Base-by-base conservation (phyloP, 2,888 invertebrate species). In the Patella ulyssiponensis region DNA sequence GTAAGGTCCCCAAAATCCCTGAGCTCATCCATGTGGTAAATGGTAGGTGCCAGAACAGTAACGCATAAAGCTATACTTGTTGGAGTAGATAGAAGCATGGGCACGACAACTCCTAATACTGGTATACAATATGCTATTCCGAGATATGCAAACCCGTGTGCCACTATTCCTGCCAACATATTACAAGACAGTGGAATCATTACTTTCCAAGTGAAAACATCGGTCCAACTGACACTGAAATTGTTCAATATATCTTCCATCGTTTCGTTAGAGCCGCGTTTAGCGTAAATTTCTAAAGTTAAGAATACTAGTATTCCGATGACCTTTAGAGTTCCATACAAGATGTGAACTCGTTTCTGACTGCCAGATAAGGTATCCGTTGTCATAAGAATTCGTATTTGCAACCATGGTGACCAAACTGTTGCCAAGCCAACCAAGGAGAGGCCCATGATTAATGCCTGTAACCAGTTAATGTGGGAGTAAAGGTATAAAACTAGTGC, bases 351-450 rank as follows among this genome's bases (percentile, higher is more conserved):
- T 27, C 83, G 78, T 76, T 81, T 79, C 7, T 83, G 81, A 27
- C 79, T 75, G 9, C 77, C 73, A 17, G 75, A 78, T 20, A 79
- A 77, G 0, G 77, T 81, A 17, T 82, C 80, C 20, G 71, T 51
- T 20, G 85, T 81, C 20, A 79, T 78, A 7, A 85, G 74, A 17
- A 82, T 82, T 71, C 82, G 79, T 12, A 77, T 71, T 69, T 81
- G 85, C 0, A 86, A 74, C 15, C 79, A 80, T n/a, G 84, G 83
- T 12, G 81, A 79, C 86, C 86, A 86, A n/a, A 83, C 79, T 7
- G 85, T 73, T n/a, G 84, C 82, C 14, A 86, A 80, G 12, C 83
- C 56, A 20, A 79, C 75, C 17, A 83, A 75, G 17, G 81, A 77
- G 11, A 80, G 71, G 3, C 82, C 81, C 56, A 86, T 69, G 33